These are phyloP conservation scores for Drosophila santomea DNA, from an alignment of 1,140 invertebrate species.

Conservation along the genomic window DNA sequence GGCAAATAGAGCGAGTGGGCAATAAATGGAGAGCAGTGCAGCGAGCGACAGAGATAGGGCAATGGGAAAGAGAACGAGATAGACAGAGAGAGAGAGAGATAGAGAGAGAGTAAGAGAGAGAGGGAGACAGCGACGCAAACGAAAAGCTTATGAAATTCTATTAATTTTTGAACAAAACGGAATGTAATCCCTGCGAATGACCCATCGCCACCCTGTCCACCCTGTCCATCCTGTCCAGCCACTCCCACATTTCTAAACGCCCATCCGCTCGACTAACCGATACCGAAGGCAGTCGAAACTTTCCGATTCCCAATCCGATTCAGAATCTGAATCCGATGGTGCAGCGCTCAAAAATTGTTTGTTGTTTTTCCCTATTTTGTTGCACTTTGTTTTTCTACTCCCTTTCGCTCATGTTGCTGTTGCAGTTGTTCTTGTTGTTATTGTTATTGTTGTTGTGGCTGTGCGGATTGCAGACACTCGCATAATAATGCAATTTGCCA, in stretches of 20 bases:
- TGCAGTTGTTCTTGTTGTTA: constrained; percentile 8
- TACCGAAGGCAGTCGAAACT: constrained; percentile 20
- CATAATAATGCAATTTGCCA: constrained; percentile 84
- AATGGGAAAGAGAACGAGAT: constrained; percentile 7
- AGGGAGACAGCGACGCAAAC: constrained; percentile 33
- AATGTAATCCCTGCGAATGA: constrained; percentile 64
- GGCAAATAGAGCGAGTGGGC: constrained; percentile 28
- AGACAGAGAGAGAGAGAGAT: constrained; percentile 7
- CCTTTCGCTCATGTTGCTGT: constrained; percentile 14
- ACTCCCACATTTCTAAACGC: constrained; percentile 45
- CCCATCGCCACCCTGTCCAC: constrained; percentile 4
- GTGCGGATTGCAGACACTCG: constrained; percentile 83
- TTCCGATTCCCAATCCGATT: constrained; percentile 26
- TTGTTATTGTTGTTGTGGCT: constrained; percentile 49
- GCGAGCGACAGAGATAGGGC: constrained; percentile 4
- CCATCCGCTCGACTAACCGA: constrained; percentile 26
- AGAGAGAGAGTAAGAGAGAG: constrained; percentile 16
- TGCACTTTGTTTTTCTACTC: constrained; percentile 72
- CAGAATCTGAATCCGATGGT: background rate
- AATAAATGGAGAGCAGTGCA: constrained; percentile 23
- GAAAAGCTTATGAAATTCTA: constrained; percentile 81
- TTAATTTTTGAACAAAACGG: constrained; percentile 83
- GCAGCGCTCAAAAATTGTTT: constrained; percentile 48
- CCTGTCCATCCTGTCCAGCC: background rate
- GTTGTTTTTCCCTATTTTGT: constrained; percentile 74